Evolutionary conservation across 2,113 vertebrate genomes (phyloP).

Genomic region (Saiga tatarica): DNA sequence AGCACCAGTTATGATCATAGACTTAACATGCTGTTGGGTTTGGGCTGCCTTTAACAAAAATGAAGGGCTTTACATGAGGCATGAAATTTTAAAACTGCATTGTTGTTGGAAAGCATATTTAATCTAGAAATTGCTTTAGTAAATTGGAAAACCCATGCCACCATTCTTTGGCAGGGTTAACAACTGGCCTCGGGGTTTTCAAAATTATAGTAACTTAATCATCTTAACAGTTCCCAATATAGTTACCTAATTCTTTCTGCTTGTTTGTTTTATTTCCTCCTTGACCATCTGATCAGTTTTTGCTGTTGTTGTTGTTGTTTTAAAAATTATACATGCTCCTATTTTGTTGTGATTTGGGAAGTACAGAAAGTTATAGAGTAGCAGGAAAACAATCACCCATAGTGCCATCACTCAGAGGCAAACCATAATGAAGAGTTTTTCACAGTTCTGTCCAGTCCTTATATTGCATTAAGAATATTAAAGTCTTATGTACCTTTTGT

Average conservation of each 20-base stretch:
- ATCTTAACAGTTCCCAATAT: background rate
- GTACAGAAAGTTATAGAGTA: background rate
- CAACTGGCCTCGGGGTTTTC: background rate
- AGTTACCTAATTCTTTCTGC: background rate
- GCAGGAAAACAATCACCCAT: background rate
- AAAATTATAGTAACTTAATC: background rate
- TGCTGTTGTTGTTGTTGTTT: background rate
- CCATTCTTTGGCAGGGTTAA: background rate
- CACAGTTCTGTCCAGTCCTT: background rate
- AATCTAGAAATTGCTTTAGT: conserved; percentile 39
- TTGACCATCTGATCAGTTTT: background rate
- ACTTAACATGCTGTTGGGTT: background rate
- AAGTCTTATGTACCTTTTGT: background rate
- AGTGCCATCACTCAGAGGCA: background rate
- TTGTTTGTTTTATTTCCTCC: background rate
- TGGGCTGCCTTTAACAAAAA: background rate
- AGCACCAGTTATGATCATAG: background rate
- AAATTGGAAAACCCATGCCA: background rate
- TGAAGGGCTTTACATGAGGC: background rate
- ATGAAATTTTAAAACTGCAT: conserved; percentile 37
- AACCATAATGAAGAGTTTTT: background rate
- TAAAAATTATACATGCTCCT: background rate
- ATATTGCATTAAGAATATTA: background rate
- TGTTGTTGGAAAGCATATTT: conserved; percentile 50
- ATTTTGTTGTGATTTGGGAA: conserved; percentile 25